These are phyloP conservation scores for Marisa cornuarietis DNA, from an alignment of 1,140 invertebrate species.

Conservation along the genomic window DNA sequence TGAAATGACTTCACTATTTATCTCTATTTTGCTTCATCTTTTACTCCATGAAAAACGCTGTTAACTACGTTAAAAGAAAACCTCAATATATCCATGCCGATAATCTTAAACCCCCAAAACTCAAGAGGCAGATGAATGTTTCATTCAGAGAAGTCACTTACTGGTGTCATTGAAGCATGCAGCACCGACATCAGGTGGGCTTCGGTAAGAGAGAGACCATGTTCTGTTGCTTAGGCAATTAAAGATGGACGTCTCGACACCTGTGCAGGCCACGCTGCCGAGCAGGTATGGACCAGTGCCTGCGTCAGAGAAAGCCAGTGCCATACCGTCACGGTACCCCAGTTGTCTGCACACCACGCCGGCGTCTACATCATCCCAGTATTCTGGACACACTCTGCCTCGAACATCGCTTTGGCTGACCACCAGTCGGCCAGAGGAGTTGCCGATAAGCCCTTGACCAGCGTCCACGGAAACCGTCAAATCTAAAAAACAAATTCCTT, in stretches of 20 bases:
- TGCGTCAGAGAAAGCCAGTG: slow-evolving; percentile 25
- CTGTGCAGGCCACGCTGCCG: slow-evolving; percentile 35
- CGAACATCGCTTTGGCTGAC: slow-evolving; percentile 75
- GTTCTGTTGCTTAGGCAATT: slow-evolving; percentile 31
- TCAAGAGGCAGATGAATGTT: no score
- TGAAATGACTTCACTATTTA: no score
- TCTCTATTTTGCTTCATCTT: no score
- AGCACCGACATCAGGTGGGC: slow-evolving; percentile 27
- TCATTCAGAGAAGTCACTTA: slow-evolving; percentile 5
- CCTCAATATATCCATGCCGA: no score
- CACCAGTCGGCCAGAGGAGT: slow-evolving; percentile 72
- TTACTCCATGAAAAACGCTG: no score
- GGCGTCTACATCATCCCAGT: slow-evolving; percentile 77
- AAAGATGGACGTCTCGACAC: slow-evolving; percentile 36
- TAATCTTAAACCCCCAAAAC: no score
- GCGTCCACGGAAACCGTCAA: slow-evolving; percentile 32
- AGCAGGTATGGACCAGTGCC: slow-evolving; percentile 38
- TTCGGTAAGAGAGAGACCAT: slow-evolving; percentile 23
- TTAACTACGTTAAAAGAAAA: no score
- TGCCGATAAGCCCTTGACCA: slow-evolving; percentile 29
- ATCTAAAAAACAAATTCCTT: slow-evolving; percentile 25
- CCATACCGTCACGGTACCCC: slow-evolving; percentile 63
- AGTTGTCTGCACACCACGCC: slow-evolving; percentile 78
- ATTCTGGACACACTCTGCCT: slow-evolving; percentile 81
- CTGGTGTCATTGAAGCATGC: slow-evolving; percentile 36